phyloP scores from a whole-genome alignment of 1,140 invertebrate genomes.

The Halictus rubicundus region DNA sequence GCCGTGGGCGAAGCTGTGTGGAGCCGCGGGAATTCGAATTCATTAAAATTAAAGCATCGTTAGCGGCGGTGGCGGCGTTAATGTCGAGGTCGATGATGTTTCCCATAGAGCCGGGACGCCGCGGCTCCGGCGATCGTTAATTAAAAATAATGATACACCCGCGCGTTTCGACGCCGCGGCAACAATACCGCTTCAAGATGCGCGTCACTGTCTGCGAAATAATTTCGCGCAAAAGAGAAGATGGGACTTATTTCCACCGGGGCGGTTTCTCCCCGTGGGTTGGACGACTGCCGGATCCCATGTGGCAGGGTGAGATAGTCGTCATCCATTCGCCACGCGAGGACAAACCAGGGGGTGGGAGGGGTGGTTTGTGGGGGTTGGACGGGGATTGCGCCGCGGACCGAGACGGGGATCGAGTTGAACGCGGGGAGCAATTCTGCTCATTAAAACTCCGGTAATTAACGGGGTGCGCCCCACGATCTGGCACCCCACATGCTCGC shows the following conservation, averaged over 20 bases:
- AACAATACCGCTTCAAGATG: constrained; percentile 56
- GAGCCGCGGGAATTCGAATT: constrained; percentile 48
- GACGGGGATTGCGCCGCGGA: background rate
- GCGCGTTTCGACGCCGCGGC: constrained; percentile 27
- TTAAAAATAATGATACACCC: constrained; percentile 63
- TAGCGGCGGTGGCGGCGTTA: constrained; percentile 49
- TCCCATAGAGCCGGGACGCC: constrained; percentile 37
- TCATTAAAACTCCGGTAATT: constrained; percentile 73
- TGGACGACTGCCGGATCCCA: constrained; percentile 15
- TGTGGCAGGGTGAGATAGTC: constrained; percentile 49
- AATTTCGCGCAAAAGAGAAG: constrained; percentile 9
- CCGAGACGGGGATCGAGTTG: constrained; percentile 24
- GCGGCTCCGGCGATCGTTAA: constrained; percentile 55
- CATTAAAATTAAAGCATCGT: constrained; percentile 64
- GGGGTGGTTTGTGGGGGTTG: background rate
- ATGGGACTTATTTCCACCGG: constrained; percentile 1
- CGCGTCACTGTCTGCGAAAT: constrained; percentile 49
- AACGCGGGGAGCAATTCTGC: constrained; percentile 48
- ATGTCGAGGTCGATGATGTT: constrained; percentile 56
- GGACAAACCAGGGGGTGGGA: constrained; percentile 32
- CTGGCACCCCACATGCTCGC: constrained; percentile 36
- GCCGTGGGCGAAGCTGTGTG: background rate
- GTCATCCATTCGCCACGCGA: constrained; percentile 55
- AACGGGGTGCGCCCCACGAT: constrained; percentile 37
- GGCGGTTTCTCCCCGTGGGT: background rate